Evolutionary conservation across 2,888 invertebrate species (phyloP).

Genomic region (Apodemia zela): DNA sequence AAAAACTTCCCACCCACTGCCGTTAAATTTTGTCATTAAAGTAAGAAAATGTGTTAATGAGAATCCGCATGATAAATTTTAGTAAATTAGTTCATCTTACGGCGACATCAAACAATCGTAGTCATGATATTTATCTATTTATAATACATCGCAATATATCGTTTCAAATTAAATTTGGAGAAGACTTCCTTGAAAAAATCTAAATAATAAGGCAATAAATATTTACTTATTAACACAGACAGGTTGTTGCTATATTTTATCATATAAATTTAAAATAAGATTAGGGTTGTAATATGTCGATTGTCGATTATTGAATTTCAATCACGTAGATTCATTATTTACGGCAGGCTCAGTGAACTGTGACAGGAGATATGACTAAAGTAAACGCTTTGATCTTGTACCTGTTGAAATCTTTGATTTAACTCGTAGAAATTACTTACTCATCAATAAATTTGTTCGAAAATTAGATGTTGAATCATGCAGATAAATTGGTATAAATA

Average conservation of each 20-base stretch:
- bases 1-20: too few species aligned
- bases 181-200: neutral
- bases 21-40: too few species aligned
- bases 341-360: constrained; percentile 45
- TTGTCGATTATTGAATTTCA: constrained; percentile 49
- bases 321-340: constrained; percentile 50
- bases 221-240: neutral
- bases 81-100: too few species aligned
- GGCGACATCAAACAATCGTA: too few species aligned
- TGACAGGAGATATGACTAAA: constrained; percentile 27
- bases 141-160: too few species aligned
- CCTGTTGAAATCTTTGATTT: constrained; percentile 18
- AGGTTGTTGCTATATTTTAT: neutral
- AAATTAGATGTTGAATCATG: neutral
- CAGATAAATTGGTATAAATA: neutral
- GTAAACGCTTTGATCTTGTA: constrained; percentile 28
- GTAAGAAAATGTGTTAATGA: too few species aligned
- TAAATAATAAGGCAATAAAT: neutral
- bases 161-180: too few species aligned
- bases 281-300: constrained; percentile 53
- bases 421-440: constrained; percentile 3
- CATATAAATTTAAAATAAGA: constrained; percentile 8
- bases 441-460: constrained; percentile 9
- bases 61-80: too few species aligned
- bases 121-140: too few species aligned